Evolutionary conservation across 1,140 invertebrate genomes (phyloP), one percentile per base, ranked within the genome.

Genomic region (Leguminivora glycinivorella): DNA sequence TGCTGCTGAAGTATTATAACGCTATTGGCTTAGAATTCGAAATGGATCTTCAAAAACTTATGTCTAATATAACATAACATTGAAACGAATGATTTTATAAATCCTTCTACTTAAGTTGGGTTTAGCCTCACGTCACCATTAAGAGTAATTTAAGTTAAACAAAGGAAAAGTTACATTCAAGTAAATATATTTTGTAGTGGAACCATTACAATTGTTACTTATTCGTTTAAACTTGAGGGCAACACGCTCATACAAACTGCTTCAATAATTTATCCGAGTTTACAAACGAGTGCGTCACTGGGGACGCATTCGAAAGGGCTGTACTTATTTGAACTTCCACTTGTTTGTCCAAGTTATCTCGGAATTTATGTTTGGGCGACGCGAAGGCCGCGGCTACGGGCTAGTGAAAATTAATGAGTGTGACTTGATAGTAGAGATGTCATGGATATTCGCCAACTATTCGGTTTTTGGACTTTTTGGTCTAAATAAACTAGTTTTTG

Each of bases 291-390:
- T 72, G 58, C 56, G 80, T 82, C 83, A 78, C 85, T 75, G 67
- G 85, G 84, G 85, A 77, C 76, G 73, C 83, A 84, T 88, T 87
- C 73, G 78, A 80, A 74, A 85, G 81, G 82, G 79, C 78, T 81
- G 70, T 84, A 82, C 82, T 85, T 88, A 87, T 87, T 87, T 83
- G 78, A 74, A 83, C 83, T 85, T 83, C 71, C 69, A 79, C 77
- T 82, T 87, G 85, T 85, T 88, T 83, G 81, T 79, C 74, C 80
- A 85, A 88, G 81, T 89, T 89, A 83, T 85, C 83, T 84, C 74
- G 74, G 73, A 87, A 87, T 87, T 87, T 83, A 89, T 87, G 84
- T 84, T 75, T 29, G 77, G 80, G 76, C 77, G 70, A 71, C 77
- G 83, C 77, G 75, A 85, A 83, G 80, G 76, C 74, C 74, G 71